These are phyloP conservation scores for Parasteatoda lunata DNA, from an alignment of 2,888 invertebrate species.

Conservation along the genomic window DNA sequence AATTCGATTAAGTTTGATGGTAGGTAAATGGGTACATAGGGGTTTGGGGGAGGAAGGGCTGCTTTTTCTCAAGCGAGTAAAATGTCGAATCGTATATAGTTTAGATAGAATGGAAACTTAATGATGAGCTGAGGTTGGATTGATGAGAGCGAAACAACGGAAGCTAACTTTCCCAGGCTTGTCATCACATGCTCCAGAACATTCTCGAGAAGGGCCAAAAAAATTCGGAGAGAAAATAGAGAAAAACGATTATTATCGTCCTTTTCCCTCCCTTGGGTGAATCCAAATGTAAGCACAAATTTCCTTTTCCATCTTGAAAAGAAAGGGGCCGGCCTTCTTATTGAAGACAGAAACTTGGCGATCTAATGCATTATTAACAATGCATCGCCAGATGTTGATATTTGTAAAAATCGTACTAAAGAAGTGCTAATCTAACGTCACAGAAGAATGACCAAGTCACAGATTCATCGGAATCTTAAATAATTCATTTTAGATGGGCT, in stretches of 20 bases:
- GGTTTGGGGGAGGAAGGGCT: neutral
- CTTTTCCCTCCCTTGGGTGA: constrained; percentile 49
- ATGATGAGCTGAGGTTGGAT: constrained; percentile 43
- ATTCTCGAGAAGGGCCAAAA: neutral
- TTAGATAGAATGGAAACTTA: constrained; percentile 34
- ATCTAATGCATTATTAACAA: constrained; percentile 9
- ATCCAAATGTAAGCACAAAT: constrained; percentile 56
- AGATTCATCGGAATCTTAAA: too few species aligned
- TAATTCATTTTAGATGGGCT: too few species aligned
- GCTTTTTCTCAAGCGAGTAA: constrained; percentile 37
- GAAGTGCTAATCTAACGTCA: too few species aligned
- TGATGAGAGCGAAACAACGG: constrained; percentile 53
- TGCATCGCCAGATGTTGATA: too few species aligned
- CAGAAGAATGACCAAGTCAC: too few species aligned
- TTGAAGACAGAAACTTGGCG: constrained; percentile 16
- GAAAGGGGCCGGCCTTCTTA: constrained; percentile 17
- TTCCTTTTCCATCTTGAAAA: constrained; percentile 18
- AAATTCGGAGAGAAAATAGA: constrained; percentile 51
- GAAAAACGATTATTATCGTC: constrained; percentile 67
- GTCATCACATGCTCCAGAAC: constrained; percentile 55
- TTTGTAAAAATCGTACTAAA: too few species aligned
- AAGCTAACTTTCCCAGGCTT: constrained; percentile 64
- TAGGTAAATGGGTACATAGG: neutral
- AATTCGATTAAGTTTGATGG: constrained; percentile 43
- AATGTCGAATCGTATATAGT: constrained; percentile 51